phyloP scores from a whole-genome alignment of 2,113 vertebrate species.

The Axis porcinus region DNA sequence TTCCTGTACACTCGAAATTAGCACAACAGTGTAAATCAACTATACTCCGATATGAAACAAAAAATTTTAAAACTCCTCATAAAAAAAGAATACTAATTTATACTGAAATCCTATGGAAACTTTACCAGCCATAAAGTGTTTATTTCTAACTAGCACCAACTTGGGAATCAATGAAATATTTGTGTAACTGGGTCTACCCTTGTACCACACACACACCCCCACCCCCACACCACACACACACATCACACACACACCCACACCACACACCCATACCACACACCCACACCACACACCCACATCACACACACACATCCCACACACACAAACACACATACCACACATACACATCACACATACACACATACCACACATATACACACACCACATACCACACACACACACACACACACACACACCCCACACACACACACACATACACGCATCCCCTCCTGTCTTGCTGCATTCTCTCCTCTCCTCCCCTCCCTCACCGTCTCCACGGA shows the following conservation, averaged over 20 bases:
- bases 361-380: too few relatives aligned
- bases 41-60: not conserved
- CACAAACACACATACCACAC: too few relatives aligned
- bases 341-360: too few relatives aligned
- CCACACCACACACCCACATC: not conserved
- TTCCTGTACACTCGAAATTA: not conserved
- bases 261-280: too few relatives aligned
- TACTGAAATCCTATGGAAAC: rapidly evolving
- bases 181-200: not conserved
- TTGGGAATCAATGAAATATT: not conserved
- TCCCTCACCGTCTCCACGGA: too few relatives aligned
- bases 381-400: too few relatives aligned
- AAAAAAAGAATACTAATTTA: not conserved
- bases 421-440: too few relatives aligned
- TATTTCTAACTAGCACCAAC: not conserved
- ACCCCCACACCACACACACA: too few relatives aligned
- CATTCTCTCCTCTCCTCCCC: not conserved
- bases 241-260: too few relatives aligned
- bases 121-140: not conserved
- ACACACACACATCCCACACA: too few relatives aligned
- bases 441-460: not conserved
- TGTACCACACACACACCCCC: not conserved
- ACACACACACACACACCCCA: too few relatives aligned
- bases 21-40: not conserved
- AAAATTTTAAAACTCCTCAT: not conserved